Base-by-base conservation (phyloP, 2,797 vertebrate species). In the Chanos chanos region DNA sequence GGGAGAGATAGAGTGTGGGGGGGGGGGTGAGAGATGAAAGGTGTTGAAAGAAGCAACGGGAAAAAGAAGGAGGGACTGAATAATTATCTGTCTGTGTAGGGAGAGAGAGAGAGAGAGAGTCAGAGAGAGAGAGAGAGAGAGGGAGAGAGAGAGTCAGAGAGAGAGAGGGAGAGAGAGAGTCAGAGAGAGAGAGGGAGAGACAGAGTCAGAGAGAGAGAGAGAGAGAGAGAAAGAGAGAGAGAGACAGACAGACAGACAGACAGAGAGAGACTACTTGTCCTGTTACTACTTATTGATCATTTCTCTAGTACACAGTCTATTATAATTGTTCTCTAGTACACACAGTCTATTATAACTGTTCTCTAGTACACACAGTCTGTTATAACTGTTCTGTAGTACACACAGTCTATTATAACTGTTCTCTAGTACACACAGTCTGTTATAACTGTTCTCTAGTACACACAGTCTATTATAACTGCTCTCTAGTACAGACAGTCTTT, bases 341-440 rank as follows among this genome's bases (percentile, higher is more conserved):
- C n/a, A n/a, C n/a, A n/a, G n/a, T n/a, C n/a, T n/a, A n/a, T n/a
- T n/a, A n/a, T n/a, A n/a, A n/a, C n/a, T n/a, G n/a, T n/a, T n/a
- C n/a, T n/a, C n/a, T n/a, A n/a, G n/a, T n/a, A n/a, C n/a, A n/a
- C n/a, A n/a, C n/a, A n/a, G n/a, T n/a, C n/a, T n/a, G n/a, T n/a
- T n/a, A n/a, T n/a, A n/a, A n/a, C n/a, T n/a, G n/a, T n/a, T n/a
- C n/a, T 4, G 5, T n/a, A n/a, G n/a, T n/a, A n/a, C n/a, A n/a
- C n/a, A n/a, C n/a, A n/a, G n/a, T n/a, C n/a, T n/a, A 81, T 76
- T 74, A 76, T 74, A 68, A 69, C 75, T 72, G 77, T 79, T 79
- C 79, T n/a, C n/a, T n/a, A n/a, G n/a, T n/a, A n/a, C n/a, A n/a
- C n/a, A n/a, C n/a, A n/a, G n/a, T n/a, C n/a, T n/a, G n/a, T n/a